Base-by-base conservation (phyloP, 2,888 invertebrate species). In the Caenorhabditis becei region DNA sequence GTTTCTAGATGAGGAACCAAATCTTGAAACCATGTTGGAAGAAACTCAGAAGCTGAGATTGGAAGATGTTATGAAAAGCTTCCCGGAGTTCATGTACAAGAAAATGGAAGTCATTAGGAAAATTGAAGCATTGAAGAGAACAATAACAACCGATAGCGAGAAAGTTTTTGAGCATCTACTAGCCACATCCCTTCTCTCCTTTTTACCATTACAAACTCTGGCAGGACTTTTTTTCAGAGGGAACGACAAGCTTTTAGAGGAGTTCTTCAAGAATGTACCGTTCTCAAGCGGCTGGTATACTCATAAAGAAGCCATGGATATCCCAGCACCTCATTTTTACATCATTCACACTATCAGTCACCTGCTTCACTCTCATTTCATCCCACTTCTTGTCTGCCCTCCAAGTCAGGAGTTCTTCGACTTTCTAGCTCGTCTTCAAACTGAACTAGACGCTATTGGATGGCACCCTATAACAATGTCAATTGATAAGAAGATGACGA, bases 401-500 rank as follows among this genome's bases (percentile, higher is more conserved):
- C 63, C 74, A 0, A 49, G 74, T 28, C 54, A 61, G 35, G 74
- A 80, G 24, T 80, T 80, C 18, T 20, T 28, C 20, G 47, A 47
- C 0, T 63, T 80, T 32, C 23, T 70, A 5, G 24, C 23, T 16
- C 20, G 53, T 4, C 49, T 77, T 28, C 70, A 77, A 26, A 26
- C 41, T 1, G 70, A 77, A 47, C 63, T 77, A 14, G 74, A 80
- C 49, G 16, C n/a, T 11, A 14, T 80, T 20, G 70, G 75, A 51
- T 80, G 80, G 80, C 80, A 80, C 11, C 28, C 61, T 2, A 80
- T 80, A 1, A 77, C 77, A 37, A 49, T 80, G 54, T 61, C 62
- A 1, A 56, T 80, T 7, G 77, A 80, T 51, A 14, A 24, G 7
- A 63, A 67, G 5, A 32, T 53, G 8, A 80, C 80, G 7, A 69